Base-by-base conservation (phyloP, 1,140 invertebrate species). In the Babylonia areolata region DNA sequence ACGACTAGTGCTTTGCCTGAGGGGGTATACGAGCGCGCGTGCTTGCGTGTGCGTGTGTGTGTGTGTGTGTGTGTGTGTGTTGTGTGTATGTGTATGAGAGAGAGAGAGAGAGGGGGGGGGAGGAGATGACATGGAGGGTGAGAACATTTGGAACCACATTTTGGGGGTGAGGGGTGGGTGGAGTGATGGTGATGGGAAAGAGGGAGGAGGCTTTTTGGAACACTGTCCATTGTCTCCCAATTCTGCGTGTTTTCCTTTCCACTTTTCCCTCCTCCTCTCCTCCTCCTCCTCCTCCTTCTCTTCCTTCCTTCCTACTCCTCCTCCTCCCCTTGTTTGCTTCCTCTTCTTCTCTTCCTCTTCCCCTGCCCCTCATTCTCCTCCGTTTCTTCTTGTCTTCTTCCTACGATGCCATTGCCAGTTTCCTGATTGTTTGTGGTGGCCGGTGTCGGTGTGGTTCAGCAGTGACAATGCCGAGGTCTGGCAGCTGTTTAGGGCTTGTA, bases 361-460 rank as follows among this genome's bases (percentile, higher is more conserved):
- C 79, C 81, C 73, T 84, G 85, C 81, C 31, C 87, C 54, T 69
- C 80, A 40, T 83, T 64, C 81, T 37, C 79, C 71, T 69, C 85
- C 54, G 2, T 15, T 31, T 9, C 71, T 73, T 35, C 35, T 35
- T 73, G 2, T 73, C 71, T 73, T 31, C 33, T 31, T 35, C 3
- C n/a, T 73, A n/a, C n/a, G n/a, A n/a, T n/a, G n/a, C n/a, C n/a
- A n/a, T n/a, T n/a, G n/a, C n/a, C 33, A 12, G 23, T 75, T 23
- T 75, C 71, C 33, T 75, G 6, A 31, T 2, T n/a, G 2, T 35
- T 75, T 35, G n/a, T 35, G 33, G 23, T 31, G 11, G 5, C 31
- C 33, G 5, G n/a, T n/a, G n/a, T n/a, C n/a, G n/a, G n/a, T n/a
- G n/a, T n/a, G n/a, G n/a, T n/a, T n/a, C n/a, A n/a, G n/a, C n/a